Evolutionary conservation across 2,797 vertebrate genomes (phyloP), one percentile per base, ranked within the genome.

Genomic region (Silurus aristotelis): DNA sequence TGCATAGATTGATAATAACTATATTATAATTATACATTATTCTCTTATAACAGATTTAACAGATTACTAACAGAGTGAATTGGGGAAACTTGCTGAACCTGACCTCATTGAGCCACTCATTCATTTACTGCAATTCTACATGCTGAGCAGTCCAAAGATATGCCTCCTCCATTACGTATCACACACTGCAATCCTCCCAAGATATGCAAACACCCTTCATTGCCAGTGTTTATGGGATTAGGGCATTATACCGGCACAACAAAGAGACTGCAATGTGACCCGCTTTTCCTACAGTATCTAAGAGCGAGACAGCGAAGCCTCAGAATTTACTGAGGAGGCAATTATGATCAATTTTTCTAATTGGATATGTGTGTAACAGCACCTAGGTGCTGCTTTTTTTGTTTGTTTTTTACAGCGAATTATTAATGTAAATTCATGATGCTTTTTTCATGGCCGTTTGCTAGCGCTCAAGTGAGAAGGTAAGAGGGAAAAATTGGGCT

Each of bases 181-280:
- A 85, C 72, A 84, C 82, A 82, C 60, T 85, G 87, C 83, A 88
- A 86, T 88, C 89, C 80, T 89, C 64, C 52, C 83, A 79, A 89
- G 83, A 87, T 82, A 60, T 89, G 86, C 84, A 87, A 67, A 90
- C 84, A 76, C 61, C 38, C 60, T 80, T 86, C 88, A 87, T 84
- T 86, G 68, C 66, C 73, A 86, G 80, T 87, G 46, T 85, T 76
- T 70, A 60, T 67, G 88, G 87, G 90, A 90, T 92, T 91, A 89
- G 83, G 89, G 10, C 56, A 20, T 60, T 77, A 60, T 22, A 38
- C 56, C 60, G 56, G 79, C 48, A 81, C 80, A 46, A 86, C 82
- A 91, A 90, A 88, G 83, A 90, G 92, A 93, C 93, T 90, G 88
- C 90, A 89, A 92, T 72, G 81, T 90, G 89, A 92, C 92, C 91